Evolutionary conservation across 2,113 vertebrate species (phyloP).

Genomic region (Phyllostomus discolor): DNA sequence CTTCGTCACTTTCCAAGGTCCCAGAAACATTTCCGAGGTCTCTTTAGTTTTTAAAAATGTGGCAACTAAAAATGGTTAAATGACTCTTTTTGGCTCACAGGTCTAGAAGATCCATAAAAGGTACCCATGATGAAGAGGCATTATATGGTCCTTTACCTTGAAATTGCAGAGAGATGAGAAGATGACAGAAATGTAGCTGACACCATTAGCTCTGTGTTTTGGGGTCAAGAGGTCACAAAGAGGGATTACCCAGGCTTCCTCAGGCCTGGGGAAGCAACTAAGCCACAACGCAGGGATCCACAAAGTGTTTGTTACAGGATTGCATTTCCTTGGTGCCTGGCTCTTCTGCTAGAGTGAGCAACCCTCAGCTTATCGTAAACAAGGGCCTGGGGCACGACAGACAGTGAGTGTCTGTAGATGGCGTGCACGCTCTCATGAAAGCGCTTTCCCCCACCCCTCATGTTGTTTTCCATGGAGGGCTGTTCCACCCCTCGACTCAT

Average conservation of each 20-base stretch:
- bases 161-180: not conserved
- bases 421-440: rapidly evolving
- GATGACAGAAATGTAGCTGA: too few species aligned
- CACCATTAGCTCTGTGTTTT: not conserved
- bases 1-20: not conserved
- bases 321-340: not conserved
- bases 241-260: not conserved
- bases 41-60: not conserved
- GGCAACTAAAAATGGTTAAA: not conserved
- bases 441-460: rapidly evolving
- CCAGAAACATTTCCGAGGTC: not conserved
- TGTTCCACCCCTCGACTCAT: not conserved
- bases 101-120: not conserved
- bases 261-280: not conserved
- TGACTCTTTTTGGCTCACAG: too few species aligned
- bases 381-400: rapidly evolving
- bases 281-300: not conserved
- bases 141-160: not conserved
- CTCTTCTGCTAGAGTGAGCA: not conserved
- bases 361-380: not conserved
- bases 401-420: rapidly evolving
- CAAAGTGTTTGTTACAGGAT: too few species aligned
- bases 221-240: not conserved
- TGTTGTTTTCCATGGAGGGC: rapidly evolving
- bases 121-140: not conserved